Conservation (phyloP, 2,113 vertebrate genomes). For the Cettia cetti region DNA sequence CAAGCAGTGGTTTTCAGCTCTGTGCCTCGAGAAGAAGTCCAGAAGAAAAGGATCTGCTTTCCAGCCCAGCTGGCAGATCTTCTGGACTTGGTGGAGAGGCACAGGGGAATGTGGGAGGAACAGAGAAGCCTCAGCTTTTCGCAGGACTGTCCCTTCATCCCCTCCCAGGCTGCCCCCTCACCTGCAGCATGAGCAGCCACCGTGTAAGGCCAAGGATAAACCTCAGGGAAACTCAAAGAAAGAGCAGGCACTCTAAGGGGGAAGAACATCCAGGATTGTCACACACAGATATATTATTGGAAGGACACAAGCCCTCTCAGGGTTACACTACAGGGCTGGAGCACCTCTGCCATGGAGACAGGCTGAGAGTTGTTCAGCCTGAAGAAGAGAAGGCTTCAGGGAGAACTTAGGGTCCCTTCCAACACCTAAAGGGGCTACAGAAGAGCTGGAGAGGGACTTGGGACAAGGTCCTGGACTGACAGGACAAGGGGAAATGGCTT, state of each 20-base stretch:
- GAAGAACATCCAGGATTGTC: background rate
- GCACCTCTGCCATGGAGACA: background rate
- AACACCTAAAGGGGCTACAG: background rate
- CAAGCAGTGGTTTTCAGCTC: background rate
- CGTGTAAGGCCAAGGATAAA: background rate
- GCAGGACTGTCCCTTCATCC: background rate
- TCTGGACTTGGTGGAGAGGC: background rate
- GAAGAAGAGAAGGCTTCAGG: background rate
- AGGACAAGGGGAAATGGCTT: background rate
- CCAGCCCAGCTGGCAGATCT: background rate
- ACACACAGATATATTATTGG: background rate
- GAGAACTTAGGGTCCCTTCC: background rate
- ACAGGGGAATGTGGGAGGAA: background rate
- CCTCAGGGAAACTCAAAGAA: background rate
- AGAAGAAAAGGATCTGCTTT: background rate
- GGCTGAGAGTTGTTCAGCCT: background rate
- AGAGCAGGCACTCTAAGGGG: background rate
- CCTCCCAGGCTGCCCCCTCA: background rate
- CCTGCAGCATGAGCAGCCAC: background rate
- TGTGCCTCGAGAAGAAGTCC: background rate
- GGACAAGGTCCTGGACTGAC: background rate
- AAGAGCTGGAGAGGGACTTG: background rate
- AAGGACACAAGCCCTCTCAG: background rate
- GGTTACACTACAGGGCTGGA: background rate
- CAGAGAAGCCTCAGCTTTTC: background rate